These are phyloP conservation scores for Enteromius mattozi DNA, from an alignment of 2,797 vertebrate species.

Conservation along the genomic window DNA sequence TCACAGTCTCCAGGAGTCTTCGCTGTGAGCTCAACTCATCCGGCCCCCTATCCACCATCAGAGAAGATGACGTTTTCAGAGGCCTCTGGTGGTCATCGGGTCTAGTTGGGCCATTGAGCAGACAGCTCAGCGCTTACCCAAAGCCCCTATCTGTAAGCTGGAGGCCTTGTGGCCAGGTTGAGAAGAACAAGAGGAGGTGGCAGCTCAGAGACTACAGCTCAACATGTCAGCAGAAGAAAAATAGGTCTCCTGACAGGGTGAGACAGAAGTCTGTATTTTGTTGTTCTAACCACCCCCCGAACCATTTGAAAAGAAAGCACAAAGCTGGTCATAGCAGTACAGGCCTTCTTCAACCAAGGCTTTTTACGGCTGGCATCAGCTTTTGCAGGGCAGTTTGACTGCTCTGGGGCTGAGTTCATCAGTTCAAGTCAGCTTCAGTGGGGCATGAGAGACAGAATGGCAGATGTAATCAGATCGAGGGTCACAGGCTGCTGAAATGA, in stretches of 20 bases:
- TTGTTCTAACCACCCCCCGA: slow-evolving; percentile 29
- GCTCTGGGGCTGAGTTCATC: slow-evolving; percentile 32
- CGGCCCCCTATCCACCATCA: slow-evolving; percentile 21
- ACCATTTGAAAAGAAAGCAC: slow-evolving; percentile 35
- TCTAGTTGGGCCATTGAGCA: slow-evolving; percentile 53
- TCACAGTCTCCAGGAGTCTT: slow-evolving; percentile 26
- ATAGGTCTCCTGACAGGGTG: slow-evolving; percentile 25
- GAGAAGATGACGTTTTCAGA: slow-evolving; percentile 47
- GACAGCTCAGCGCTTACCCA: slow-evolving; percentile 51
- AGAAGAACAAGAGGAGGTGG: slow-evolving; percentile 35
- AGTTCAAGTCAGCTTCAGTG: slow-evolving; percentile 32
- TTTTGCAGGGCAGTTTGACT: slow-evolving; percentile 31
- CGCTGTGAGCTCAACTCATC: not conserved
- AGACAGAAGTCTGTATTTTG: slow-evolving; percentile 32
- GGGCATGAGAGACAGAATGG: slow-evolving; percentile 50
- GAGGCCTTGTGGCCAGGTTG: slow-evolving; percentile 40
- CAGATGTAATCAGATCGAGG: slow-evolving; percentile 49
- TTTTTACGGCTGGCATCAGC: slow-evolving; percentile 29
- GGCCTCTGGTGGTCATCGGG: slow-evolving; percentile 48
- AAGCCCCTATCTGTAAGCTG: slow-evolving; percentile 22
- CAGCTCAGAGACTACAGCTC: slow-evolving; percentile 42
- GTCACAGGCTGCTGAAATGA: slow-evolving; percentile 38
- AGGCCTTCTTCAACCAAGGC: slow-evolving; percentile 23
- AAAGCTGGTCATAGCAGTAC: slow-evolving; percentile 9
- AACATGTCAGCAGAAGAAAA: slow-evolving; percentile 44